phyloP scores from a whole-genome alignment of 2,113 vertebrate genomes.

The Cromileptes altivelis region DNA sequence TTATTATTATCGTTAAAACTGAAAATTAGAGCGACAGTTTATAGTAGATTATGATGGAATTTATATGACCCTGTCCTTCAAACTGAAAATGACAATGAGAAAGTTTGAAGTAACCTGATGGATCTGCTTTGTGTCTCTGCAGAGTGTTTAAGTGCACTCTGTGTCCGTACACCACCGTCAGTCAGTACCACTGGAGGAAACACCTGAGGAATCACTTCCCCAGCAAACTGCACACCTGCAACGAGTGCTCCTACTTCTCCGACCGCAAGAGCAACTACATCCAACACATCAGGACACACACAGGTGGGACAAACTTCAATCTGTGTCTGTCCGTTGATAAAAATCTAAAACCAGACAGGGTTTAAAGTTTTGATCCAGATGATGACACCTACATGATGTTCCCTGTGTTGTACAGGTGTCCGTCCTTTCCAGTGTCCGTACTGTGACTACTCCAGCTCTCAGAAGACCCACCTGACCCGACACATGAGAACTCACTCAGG shows the following conservation, averaged over 20 bases:
- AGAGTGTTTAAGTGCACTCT: slow-evolving; percentile 97
- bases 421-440: slow-evolving; percentile 95
- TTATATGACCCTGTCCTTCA: too few species aligned
- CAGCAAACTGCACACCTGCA: slow-evolving; percentile 97
- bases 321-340: neutral
- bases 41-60: too few species aligned
- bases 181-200: slow-evolving; percentile 99
- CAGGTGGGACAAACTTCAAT: slow-evolving; percentile 81
- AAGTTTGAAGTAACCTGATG: too few species aligned
- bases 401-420: slow-evolving; percentile 87
- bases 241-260: slow-evolving; percentile 96
- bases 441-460: slow-evolving; percentile 97
- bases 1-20: too few species aligned
- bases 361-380: neutral
- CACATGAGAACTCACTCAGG: slow-evolving; percentile 99
- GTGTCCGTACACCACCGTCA: slow-evolving; percentile 96
- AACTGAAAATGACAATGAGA: too few species aligned
- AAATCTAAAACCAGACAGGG: neutral
- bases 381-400: neutral
- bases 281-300: slow-evolving; percentile 98
- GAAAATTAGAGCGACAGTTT: too few species aligned
- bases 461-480: slow-evolving; percentile 98
- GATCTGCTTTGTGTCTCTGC: neutral
- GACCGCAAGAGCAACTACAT: slow-evolving; percentile 99
- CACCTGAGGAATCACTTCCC: slow-evolving; percentile 98